Base-by-base conservation (phyloP, 2,113 vertebrate genomes). In the Benitochromis conjunctus region DNA sequence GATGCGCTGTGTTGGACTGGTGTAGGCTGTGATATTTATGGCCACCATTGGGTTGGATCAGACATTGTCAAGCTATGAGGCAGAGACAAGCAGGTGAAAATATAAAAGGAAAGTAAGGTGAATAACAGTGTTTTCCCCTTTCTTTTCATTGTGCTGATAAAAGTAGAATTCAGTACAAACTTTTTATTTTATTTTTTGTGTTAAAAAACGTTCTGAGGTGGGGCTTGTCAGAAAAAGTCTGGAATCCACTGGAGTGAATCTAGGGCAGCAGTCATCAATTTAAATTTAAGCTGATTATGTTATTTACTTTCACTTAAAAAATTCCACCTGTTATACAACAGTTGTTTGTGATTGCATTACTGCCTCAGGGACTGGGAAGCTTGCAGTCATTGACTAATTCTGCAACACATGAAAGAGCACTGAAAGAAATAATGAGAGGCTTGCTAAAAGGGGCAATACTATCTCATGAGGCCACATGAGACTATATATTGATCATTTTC, bases 81-180 rank as follows among this genome's bases (percentile, higher is more conserved):
- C 36, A 41, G n/a, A 9, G 58, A 18, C 13, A 3, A 46, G 8
- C 13, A 71, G 66, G 24, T 69, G 38, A 26, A 43, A 43, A 1
- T 43, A 16, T 43, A 43, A 43, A 69, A 21, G 0, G 0, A 71
- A 71, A 26, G 38, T 46, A 46, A 4, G 64, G 13, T 46, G 13
- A 71, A 71, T 18, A 43, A 24, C 0, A 43, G 12, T 9, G 60
- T 64, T n/a, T 62, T 1, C 0, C 31, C 29, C 1, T 18, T 1
- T 7, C 38, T 38, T 38, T 21, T 5, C 60, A 24, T 16, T 43
- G n/a, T 24, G 24, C 64, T 43, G 7, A 24, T 43, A 24, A 71
- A 26, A 71, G 7, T 26, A 18, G 7, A 71, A 71, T 46, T 71
- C 1, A 0, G 21, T 13, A 46, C 66, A 71, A 10, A 71, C 2